A percentile compares a stretch with the other conserved stretches of the same genome.
phyloP scores from a whole-genome alignment of 2,888 invertebrate genomes.

The Octonoba sinensis region DNA sequence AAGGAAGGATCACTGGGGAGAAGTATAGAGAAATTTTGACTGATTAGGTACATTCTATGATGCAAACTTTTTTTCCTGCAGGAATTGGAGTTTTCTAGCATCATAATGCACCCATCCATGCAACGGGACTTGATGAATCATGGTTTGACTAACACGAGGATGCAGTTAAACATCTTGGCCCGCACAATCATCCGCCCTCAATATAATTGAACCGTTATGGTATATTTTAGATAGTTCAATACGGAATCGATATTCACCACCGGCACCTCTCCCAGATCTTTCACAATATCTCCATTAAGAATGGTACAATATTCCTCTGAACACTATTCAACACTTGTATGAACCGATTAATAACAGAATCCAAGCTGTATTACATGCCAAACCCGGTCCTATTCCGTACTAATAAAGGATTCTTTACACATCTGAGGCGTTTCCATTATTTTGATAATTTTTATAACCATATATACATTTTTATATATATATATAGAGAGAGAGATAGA shows the following conservation, averaged over 20 bases:
- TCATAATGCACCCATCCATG: background rate
- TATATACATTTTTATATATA: too few species aligned
- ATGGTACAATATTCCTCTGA: background rate
- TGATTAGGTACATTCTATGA: too few species aligned
- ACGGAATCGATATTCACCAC: background rate
- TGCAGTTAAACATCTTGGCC: background rate
- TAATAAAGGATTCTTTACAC: background rate
- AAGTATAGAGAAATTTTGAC: too few species aligned
- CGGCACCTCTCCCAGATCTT: conserved; percentile 1
- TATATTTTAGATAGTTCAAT: background rate
- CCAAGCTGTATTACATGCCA: conserved; percentile 8
- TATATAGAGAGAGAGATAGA: too few species aligned
- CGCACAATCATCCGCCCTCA: background rate
- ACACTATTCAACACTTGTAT: background rate
- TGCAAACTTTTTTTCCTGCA: too few species aligned
- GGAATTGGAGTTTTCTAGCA: too few species aligned
- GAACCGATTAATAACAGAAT: background rate
- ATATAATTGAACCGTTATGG: background rate
- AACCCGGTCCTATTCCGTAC: background rate
- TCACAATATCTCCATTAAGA: background rate
- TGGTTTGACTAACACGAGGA: background rate
- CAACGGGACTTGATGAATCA: background rate
- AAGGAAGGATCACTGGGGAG: too few species aligned
- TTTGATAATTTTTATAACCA: too few species aligned
- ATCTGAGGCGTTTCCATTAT: background rate